A percentile compares a stretch with the other conserved stretches of the same genome.
Conservation (phyloP, 2,888 invertebrate genomes). For the Eupithecia insigniata region DNA sequence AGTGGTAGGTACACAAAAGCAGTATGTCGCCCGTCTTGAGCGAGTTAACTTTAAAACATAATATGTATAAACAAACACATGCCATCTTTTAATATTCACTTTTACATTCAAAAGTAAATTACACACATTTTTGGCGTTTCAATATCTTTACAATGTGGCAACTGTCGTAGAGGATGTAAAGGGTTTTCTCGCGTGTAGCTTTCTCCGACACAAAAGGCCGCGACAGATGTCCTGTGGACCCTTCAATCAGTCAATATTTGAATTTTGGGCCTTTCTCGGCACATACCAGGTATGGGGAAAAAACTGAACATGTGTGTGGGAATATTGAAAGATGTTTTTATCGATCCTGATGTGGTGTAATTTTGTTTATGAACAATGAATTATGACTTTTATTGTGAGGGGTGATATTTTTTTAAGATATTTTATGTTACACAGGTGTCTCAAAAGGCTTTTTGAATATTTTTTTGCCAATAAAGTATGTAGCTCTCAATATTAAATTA, state of each 20-base stretch:
- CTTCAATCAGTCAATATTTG: constrained; percentile 84
- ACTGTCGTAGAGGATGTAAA: constrained; percentile 54
- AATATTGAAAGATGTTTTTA: constrained; percentile 47
- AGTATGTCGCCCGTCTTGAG: background rate
- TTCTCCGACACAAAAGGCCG: constrained; percentile 60
- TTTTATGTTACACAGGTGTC: background rate
- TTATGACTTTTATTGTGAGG: constrained; percentile 12
- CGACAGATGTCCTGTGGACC: constrained; percentile 78
- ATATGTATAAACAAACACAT: constrained; percentile 12
- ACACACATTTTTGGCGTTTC: constrained; percentile 49
- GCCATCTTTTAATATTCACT: constrained; percentile 12
- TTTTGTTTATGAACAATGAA: constrained; percentile 36
- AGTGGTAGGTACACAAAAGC: background rate
- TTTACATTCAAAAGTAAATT: constrained; percentile 32
- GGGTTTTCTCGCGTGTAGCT: constrained; percentile 67
- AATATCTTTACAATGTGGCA: constrained; percentile 54
- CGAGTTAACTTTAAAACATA: constrained; percentile 9
- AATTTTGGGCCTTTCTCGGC: constrained; percentile 63
- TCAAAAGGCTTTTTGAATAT: background rate
- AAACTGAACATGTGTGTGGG: constrained; percentile 62
- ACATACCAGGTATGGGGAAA: constrained; percentile 47
- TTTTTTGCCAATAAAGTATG: background rate
- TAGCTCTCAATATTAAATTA: background rate
- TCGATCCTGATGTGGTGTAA: constrained; percentile 37
- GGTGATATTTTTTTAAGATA: background rate